These are phyloP conservation scores for Siphamia tubifer DNA, from an alignment of 2,113 vertebrate species.

Conservation along the genomic window DNA sequence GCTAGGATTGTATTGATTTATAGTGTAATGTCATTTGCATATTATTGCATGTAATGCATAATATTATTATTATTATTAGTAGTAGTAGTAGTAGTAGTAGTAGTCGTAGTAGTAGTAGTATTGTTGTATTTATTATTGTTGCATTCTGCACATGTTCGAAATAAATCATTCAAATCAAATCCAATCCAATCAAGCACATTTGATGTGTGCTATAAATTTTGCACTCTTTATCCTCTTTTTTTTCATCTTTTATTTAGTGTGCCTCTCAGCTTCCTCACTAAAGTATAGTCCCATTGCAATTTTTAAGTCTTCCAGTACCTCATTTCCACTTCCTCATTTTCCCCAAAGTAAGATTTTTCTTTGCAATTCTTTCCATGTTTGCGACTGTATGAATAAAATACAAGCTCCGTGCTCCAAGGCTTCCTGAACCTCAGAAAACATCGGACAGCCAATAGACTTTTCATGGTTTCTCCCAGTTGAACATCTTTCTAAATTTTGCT, in stretches of 20 bases:
- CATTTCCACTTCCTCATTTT: slow-evolving; percentile 3
- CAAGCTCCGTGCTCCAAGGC: slow-evolving; percentile 7
- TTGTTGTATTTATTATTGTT: too few species aligned
- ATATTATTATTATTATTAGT: too few species aligned
- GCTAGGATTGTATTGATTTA: too few species aligned
- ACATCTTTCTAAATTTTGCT: slow-evolving; percentile 45
- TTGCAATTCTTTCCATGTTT: slow-evolving; percentile 32
- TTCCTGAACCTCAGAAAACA: slow-evolving; percentile 41
- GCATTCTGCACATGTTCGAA: too few species aligned
- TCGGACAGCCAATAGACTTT: slow-evolving; percentile 29
- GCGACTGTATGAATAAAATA: slow-evolving; percentile 67
- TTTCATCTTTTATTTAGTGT: neutral
- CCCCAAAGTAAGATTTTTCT: neutral
- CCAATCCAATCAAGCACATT: neutral
- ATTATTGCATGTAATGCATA: too few species aligned
- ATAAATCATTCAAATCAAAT: too few species aligned
- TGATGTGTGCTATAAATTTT: neutral
- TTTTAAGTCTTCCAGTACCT: neutral
- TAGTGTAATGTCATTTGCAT: too few species aligned
- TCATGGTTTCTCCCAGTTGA: slow-evolving; percentile 21
- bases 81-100: too few species aligned
- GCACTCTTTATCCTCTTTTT: neutral
- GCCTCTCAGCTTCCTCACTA: neutral
- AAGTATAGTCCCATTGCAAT: neutral
- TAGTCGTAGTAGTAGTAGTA: too few species aligned